These are phyloP conservation scores for Myathropa florea DNA, from an alignment of 2,888 invertebrate genomes.

Conservation along the genomic window DNA sequence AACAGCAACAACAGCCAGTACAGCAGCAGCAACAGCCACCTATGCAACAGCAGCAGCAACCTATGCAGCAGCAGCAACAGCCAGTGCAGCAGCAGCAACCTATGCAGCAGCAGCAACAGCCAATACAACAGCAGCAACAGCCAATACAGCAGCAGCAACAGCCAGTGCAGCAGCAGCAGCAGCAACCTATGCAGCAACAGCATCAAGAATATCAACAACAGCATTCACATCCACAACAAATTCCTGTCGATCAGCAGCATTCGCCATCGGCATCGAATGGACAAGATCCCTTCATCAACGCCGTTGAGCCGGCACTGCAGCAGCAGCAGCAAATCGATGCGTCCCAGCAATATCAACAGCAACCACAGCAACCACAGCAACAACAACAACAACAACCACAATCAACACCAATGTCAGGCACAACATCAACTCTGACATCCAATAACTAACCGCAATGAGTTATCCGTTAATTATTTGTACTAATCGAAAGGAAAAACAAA, in stretches of 20 bases:
- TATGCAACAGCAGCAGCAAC: neutral
- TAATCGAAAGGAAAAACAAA: neutral
- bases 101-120: conserved; percentile 1
- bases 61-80: conserved; percentile 1
- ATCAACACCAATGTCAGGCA: conserved; percentile 1
- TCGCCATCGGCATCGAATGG: neutral
- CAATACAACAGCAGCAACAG: conserved; percentile 21
- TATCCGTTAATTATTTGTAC: neutral
- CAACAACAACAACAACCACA: conserved; percentile 39
- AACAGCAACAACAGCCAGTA: neutral
- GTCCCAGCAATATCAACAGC: conserved; percentile 25
- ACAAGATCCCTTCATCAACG: neutral
- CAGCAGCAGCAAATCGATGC: neutral
- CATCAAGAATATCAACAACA: conserved; percentile 28
- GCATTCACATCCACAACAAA: neutral
- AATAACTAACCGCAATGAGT: conserved; percentile 8
- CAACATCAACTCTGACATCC: conserved; percentile 10
- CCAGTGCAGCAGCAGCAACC: conserved; percentile 27
- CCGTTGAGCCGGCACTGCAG: neutral
- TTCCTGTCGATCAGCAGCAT: conserved; percentile 12
- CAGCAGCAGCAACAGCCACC: conserved; percentile 15
- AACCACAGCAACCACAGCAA: conserved; percentile 31
- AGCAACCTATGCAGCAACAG: neutral
- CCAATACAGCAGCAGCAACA: conserved; percentile 44
- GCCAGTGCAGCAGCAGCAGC: neutral